phyloP scores from a whole-genome alignment of 1,140 invertebrate genomes.

The Orchesella cincta region DNA sequence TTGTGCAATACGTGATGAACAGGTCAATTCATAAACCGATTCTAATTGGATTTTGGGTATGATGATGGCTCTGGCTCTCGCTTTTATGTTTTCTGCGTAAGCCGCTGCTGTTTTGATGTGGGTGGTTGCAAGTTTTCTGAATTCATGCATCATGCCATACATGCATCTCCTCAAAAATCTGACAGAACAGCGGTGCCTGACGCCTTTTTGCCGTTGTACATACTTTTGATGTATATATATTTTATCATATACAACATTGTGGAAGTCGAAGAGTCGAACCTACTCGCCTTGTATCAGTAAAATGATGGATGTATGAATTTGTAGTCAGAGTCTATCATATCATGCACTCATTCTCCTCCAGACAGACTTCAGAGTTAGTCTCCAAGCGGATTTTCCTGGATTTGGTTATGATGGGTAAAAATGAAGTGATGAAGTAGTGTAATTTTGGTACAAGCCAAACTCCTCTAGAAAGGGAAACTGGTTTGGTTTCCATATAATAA shows the following conservation, averaged over 20 bases:
- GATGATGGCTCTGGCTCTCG: no score
- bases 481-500: background rate
- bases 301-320: no score
- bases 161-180: conserved; percentile 1
- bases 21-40: no score
- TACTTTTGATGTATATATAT: background rate
- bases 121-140: no score
- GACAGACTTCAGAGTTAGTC: background rate
- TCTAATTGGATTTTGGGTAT: no score
- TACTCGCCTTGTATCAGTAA: no score
- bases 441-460: background rate
- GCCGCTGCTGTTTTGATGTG: no score
- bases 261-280: no score
- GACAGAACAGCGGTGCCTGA: conserved; percentile 7
- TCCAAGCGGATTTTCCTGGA: background rate
- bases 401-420: background rate
- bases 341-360: background rate
- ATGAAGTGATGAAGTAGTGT: background rate
- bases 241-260: background rate
- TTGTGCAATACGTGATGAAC: no score
- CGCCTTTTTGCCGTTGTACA: background rate
- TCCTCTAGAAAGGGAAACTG: background rate
- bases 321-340: background rate
- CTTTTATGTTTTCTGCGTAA: no score
- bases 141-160: no score